Base-by-base conservation (phyloP, 2,888 invertebrate species). In the Diploptera punctata region DNA sequence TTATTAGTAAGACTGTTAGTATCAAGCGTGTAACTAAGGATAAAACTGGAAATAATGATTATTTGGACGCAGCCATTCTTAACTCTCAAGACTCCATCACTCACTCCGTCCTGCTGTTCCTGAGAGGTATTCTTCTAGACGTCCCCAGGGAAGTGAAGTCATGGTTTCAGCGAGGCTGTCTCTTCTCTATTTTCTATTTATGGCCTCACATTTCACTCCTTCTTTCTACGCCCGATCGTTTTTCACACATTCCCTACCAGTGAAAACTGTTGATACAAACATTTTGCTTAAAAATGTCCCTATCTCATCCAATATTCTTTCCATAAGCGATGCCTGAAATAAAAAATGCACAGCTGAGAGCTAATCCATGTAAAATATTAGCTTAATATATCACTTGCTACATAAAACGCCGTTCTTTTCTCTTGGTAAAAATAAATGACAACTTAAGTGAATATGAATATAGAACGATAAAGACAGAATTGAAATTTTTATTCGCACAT, bases 181-280 rank as follows among this genome's bases (percentile, higher is more conserved):
- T 52, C 5, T 3, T 21, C 21, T 18, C 2, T 52, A 52, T 52
- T 52, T 52, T 21, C 19, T 52, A 52, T 52, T 52, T 52, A 52
- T 52, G 52, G 52, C 21, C 4, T 21, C 52, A 52, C 52, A 52
- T 52, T 52, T 52, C 52, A 52, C 21, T 52, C 52, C 21, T 52
- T 21, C 52, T 18, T 18, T 18, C 21, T 18, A 5, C 47, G 3
- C n/a, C 19, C 18, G 52, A 52, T 21, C 19, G 21, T 18, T 52
- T 52, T 21, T 47, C 18, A 13, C 16, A n/a, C 47, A n/a, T 47
- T 16, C 3, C 4, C 54, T 2, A 26, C 26, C 26, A 21, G 21
- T 9, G 13, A 16, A 21, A 33, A 21, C 21, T 2, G 26, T 21
- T 54, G 54, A 54, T 1, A 10, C 13, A 21, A 54, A 26, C 26